Conservation (phyloP, 2,113 vertebrate genomes). For the Scolopax mira region DNA sequence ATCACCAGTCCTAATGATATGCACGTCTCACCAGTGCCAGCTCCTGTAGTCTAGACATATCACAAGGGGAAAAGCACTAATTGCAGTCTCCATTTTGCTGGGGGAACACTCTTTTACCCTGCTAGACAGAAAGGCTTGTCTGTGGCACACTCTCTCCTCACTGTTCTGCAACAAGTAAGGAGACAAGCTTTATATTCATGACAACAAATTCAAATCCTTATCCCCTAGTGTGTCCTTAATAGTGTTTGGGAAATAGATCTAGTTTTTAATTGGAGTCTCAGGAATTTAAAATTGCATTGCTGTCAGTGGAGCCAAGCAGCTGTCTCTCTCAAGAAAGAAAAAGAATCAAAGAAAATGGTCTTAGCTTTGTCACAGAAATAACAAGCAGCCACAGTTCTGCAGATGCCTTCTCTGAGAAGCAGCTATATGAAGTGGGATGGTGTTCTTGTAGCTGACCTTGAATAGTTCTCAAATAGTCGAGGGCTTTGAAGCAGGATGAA, state of each 20-base stretch:
- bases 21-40: not conserved
- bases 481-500: not conserved
- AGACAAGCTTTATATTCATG: not conserved
- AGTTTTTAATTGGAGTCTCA: conserved; percentile 38
- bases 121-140: not conserved
- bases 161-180: not conserved
- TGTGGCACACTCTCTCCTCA: not conserved
- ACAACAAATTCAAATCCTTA: conserved; percentile 41
- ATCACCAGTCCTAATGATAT: not conserved
- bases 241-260: conserved; percentile 17
- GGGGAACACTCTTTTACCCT: not conserved
- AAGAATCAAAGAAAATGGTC: not conserved
- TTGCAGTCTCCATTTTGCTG: not conserved
- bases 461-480: not conserved
- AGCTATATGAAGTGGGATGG: not conserved
- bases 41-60: not conserved
- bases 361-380: not conserved
- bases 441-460: not conserved
- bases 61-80: not conserved
- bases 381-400: not conserved
- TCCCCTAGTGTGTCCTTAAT: not conserved
- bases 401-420: not conserved
- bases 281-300: conserved; percentile 33
- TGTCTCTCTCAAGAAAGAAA: conserved; percentile 18
- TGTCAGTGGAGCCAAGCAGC: conserved; percentile 17